Base-by-base conservation (phyloP, 2,888 invertebrate genomes). In the Sinotaia quadrata region DNA sequence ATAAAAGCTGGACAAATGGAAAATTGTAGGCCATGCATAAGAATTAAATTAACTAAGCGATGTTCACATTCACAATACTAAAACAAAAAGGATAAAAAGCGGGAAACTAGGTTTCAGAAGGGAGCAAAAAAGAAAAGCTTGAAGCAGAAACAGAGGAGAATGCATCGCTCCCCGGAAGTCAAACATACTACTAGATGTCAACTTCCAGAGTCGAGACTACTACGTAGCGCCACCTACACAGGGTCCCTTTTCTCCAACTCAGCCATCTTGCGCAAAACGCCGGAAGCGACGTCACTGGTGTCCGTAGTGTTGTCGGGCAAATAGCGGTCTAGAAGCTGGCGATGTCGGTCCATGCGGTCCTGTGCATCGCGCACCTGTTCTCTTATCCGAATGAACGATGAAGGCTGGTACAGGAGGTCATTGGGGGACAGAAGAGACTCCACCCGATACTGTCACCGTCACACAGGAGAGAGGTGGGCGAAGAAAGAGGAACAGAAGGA, bases 271-370 rank as follows among this genome's bases (percentile, higher is more conserved):
- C 72, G 57, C 36, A 56, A 60, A 21, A 72, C 56, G 18, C 56
- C 47, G 47, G 41, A 36, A 15, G 57, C 63, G 21, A 68, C 60
- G 51, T 65, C 60, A 3, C 51, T 51, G 24, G 60, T 24, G 15
- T 65, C 65, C 15, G 21, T 31, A 3, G 31, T 47, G 3, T 27
- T 37, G 18, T 65, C 65, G 1, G 58, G 54, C 63, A 83, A 76
- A 73, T 85, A 84, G 63, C 84, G 78, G 72, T 85, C 85, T 72
- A 85, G 71, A 59, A 85, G 74, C 69, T 83, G 83, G 41, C 78
- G 75, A 63, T 84, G 84, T 7, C 76, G 73, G 73, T 80, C 81
- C 78, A 85, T 76, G 73, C 81, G 81, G 44, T 81, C 81, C 57
- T 82, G 81, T 36, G 79, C 78, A 29, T 81, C 79, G 15, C 77